Evolutionary conservation across 2,888 invertebrate species (phyloP).

Genomic region (Lamproptera curius): DNA sequence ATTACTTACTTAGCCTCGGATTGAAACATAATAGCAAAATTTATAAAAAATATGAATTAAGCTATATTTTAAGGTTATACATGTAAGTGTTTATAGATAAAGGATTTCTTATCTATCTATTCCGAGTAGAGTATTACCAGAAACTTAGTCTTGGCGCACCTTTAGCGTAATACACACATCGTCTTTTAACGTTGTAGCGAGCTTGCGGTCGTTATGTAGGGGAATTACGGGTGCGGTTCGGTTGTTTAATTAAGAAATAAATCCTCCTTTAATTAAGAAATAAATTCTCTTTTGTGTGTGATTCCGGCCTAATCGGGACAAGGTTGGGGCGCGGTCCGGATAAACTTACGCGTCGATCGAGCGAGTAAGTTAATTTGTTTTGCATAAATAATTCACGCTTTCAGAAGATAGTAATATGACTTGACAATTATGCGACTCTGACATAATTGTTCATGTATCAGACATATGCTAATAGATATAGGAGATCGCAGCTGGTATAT

Average conservation of each 20-base stretch:
- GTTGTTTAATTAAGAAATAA: constrained; percentile 23
- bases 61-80: too few relatives aligned
- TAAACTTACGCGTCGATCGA: constrained; percentile 10
- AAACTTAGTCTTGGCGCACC: not conserved
- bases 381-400: too few relatives aligned
- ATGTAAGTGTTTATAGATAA: too few relatives aligned
- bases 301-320: constrained; percentile 20
- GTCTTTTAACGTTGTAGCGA: constrained; percentile 14
- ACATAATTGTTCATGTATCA: too few relatives aligned
- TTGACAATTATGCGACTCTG: too few relatives aligned
- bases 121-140: not conserved
- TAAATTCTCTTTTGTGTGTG: constrained; percentile 22
- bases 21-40: too few relatives aligned
- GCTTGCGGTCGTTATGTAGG: constrained; percentile 13
- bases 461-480: too few relatives aligned
- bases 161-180: constrained; percentile 2
- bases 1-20: too few relatives aligned
- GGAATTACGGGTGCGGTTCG: constrained; percentile 17
- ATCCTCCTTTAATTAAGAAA: constrained; percentile 23
- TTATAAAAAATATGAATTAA: too few relatives aligned
- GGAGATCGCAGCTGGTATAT: too few relatives aligned
- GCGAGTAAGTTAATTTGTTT: too few relatives aligned
- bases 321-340: constrained; percentile 14
- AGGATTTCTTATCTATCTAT: not conserved
- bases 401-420: too few relatives aligned